Evolutionary conservation across 2,113 vertebrate species (phyloP).

Genomic region (Sceloporus undulatus): DNA sequence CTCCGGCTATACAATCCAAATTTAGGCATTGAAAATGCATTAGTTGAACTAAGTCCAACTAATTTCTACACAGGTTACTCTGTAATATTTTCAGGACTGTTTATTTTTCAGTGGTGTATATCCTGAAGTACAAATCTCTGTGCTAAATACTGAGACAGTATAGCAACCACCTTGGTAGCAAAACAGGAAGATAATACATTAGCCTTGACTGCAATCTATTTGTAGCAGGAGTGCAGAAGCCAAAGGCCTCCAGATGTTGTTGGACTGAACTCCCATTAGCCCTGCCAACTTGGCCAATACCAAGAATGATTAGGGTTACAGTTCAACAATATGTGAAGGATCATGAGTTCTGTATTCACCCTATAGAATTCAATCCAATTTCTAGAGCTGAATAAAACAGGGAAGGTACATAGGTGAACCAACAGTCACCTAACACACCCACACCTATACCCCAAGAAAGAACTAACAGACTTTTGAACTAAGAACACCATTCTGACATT

Average conservation of each 20-base stretch:
- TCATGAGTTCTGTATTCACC: no score
- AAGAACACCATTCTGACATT: constrained; percentile 47
- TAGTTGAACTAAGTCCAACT: background rate
- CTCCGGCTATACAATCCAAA: background rate
- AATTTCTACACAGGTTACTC: background rate
- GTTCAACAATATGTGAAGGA: background rate
- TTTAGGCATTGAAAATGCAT: background rate
- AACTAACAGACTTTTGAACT: constrained; percentile 37
- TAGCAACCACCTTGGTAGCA: background rate
- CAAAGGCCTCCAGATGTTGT: background rate
- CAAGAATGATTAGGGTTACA: background rate
- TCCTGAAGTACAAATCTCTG: background rate
- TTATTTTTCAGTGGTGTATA: no score
- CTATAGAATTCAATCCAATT: background rate
- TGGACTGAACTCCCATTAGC: background rate
- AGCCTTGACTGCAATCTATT: background rate
- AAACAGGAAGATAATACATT: background rate
- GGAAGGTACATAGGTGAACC: background rate
- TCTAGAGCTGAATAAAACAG: constrained; percentile 17
- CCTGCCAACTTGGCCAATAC: background rate
- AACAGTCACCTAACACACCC: background rate
- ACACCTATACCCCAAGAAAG: constrained; percentile 11
- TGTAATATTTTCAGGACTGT: background rate
- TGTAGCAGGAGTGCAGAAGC: background rate
- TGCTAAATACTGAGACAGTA: background rate